Evolutionary conservation across 2,888 invertebrate genomes (phyloP).

Genomic region (Lithophane semibrunnea): DNA sequence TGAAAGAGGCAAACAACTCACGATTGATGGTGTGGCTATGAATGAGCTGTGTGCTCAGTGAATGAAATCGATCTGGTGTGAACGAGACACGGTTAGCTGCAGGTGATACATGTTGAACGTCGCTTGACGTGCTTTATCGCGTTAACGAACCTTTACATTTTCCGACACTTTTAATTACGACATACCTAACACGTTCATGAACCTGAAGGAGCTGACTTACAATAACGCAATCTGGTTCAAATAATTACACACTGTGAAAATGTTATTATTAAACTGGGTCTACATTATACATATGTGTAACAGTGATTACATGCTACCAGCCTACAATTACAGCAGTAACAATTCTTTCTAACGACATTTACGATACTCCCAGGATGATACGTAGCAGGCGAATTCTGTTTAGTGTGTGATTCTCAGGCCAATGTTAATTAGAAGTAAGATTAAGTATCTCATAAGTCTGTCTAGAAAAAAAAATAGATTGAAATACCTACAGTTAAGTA

Average conservation of each 20-base stretch:
- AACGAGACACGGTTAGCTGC: constrained; percentile 40
- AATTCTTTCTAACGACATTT: constrained; percentile 47
- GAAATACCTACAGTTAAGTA: background rate
- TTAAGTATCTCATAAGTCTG: background rate
- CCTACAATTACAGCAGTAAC: constrained; percentile 48
- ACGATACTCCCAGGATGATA: constrained; percentile 47
- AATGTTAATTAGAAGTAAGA: constrained; percentile 22
- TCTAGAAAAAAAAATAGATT: constrained; percentile 6
- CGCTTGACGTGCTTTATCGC: constrained; percentile 54
- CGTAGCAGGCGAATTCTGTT: constrained; percentile 15
- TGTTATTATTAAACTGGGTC: constrained; percentile 11
- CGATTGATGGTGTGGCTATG: constrained; percentile 63
- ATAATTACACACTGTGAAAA: constrained; percentile 46
- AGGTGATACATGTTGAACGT: constrained; percentile 48
- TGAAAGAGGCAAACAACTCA: constrained; percentile 46
- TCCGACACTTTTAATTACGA: constrained; percentile 52
- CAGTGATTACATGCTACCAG: constrained; percentile 35
- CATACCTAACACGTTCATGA: constrained; percentile 28
- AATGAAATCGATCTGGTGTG: constrained; percentile 60
- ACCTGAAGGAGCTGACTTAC: constrained; percentile 43
- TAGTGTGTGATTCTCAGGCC: constrained; percentile 10
- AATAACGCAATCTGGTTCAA: constrained; percentile 51
- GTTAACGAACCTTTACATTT: constrained; percentile 52
- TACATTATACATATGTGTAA: constrained; percentile 29
- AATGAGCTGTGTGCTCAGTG: constrained; percentile 61